Evolutionary conservation across 2,113 vertebrate genomes (phyloP).

Genomic region (Gavialis gangeticus): DNA sequence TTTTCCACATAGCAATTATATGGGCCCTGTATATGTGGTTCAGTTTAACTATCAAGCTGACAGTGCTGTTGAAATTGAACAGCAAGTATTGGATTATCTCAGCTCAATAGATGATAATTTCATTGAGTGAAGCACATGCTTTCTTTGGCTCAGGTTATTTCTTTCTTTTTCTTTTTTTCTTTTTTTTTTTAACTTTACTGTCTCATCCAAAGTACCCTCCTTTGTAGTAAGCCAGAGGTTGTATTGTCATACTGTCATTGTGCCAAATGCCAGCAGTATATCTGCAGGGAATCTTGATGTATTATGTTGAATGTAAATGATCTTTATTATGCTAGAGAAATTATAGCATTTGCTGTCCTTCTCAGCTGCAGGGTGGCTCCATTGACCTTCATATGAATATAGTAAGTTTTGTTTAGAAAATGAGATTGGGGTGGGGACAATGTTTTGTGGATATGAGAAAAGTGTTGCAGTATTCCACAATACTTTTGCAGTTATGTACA

Average conservation of each 20-base stretch:
- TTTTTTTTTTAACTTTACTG: not conserved
- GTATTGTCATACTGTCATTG: not conserved
- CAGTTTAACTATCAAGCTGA: constrained; percentile 39
- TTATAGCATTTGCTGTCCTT: not conserved
- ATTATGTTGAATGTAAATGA: not conserved
- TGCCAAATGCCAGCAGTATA: not conserved
- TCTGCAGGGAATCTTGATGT: not conserved
- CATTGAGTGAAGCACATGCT: not conserved
- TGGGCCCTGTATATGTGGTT: constrained; percentile 23
- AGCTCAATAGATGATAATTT: constrained; percentile 13
- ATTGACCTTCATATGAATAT: not conserved
- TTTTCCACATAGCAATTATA: constrained; percentile 3
- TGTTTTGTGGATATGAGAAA: not conserved
- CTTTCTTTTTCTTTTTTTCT: not conserved
- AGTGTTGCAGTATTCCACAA: not conserved
- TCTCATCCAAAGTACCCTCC: not conserved
- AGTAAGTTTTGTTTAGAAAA: not conserved
- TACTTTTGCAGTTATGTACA: not conserved
- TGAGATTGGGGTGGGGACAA: not conserved
- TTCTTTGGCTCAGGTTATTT: constrained; percentile 34
- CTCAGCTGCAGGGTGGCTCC: not conserved
- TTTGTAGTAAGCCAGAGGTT: not conserved
- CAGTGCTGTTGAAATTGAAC: constrained; percentile 54
- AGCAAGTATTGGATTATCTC: constrained; percentile 43
- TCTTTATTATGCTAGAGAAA: not conserved